These are phyloP conservation scores for Callocephalon fimbriatum DNA, from an alignment of 2,113 vertebrate species.

Conservation along the genomic window DNA sequence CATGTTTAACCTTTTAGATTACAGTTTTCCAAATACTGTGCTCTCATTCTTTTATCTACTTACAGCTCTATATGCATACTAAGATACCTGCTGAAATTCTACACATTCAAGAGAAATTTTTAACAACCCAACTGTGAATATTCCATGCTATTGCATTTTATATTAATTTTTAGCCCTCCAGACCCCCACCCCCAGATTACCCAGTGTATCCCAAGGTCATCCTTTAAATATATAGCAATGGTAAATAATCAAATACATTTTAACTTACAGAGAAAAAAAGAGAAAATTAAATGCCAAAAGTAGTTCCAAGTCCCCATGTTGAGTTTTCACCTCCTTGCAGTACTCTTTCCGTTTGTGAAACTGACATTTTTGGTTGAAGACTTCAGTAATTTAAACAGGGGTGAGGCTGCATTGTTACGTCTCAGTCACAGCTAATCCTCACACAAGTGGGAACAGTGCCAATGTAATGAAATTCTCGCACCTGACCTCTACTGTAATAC, in stretches of 20 bases:
- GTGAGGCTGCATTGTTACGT: constrained; percentile 21
- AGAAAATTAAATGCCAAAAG: not conserved
- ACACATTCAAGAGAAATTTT: not conserved
- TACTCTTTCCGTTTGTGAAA: not conserved
- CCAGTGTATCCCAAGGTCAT: not conserved
- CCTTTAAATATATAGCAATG: not conserved
- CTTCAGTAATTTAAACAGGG: constrained; percentile 27
- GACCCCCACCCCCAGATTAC: not conserved
- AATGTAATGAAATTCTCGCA: not conserved
- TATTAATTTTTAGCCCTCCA: not conserved
- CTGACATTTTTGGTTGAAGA: not conserved
- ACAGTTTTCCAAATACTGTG: not conserved
- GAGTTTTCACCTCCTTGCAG: not conserved
- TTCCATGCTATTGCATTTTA: not conserved
- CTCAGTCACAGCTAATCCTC: constrained; percentile 9
- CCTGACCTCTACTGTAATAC: not conserved
- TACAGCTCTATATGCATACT: not conserved
- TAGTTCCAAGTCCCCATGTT: constrained; percentile 14
- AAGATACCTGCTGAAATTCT: not conserved
- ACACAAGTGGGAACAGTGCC: not conserved
- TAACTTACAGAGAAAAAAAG: constrained; percentile 43
- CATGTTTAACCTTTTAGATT: not conserved
- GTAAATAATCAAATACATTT: not conserved
- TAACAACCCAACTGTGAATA: not conserved
- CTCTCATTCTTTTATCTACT: not conserved